Evolutionary conservation across 2,113 vertebrate genomes (phyloP).

Genomic region (Cromileptes altivelis): DNA sequence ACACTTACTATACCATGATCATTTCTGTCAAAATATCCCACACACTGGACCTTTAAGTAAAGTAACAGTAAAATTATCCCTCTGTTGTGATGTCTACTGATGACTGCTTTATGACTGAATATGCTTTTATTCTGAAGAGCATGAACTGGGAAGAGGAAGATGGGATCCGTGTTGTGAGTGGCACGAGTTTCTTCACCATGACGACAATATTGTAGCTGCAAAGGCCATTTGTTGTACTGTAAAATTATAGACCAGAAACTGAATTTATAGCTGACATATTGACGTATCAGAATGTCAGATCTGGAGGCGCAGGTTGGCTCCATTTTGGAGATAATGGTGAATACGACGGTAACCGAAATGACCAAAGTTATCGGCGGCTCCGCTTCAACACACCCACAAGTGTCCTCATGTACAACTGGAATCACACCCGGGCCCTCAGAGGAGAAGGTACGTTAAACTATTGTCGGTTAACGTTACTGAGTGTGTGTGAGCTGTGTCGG

Average conservation of each 20-base stretch:
- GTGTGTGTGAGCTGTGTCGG: no score
- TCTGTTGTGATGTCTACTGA: no score
- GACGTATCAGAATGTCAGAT: conserved; percentile 51
- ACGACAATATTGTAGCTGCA: neutral
- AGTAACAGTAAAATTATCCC: no score
- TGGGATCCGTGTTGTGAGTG: neutral
- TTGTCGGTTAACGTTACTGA: neutral
- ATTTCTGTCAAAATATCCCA: no score
- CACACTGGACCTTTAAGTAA: no score
- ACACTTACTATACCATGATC: no score
- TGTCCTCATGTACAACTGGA: neutral
- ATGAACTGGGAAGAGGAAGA: conserved; percentile 30
- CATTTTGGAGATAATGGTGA: conserved; percentile 75
- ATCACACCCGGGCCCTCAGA: neutral
- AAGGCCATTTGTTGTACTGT: neutral
- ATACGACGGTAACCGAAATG: conserved; percentile 64
- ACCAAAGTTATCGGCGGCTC: conserved; percentile 59
- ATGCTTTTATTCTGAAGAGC: conserved; percentile 62
- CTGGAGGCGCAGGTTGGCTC: conserved; percentile 63
- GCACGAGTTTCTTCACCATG: neutral
- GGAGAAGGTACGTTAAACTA: conserved; percentile 38
- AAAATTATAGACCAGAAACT: no score
- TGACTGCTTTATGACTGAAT: neutral
- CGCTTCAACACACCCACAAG: conserved; percentile 6
- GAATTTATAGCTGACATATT: rapidly evolving